Conservation (phyloP, 2,888 invertebrate species). For the Meandrusa payeni region DNA sequence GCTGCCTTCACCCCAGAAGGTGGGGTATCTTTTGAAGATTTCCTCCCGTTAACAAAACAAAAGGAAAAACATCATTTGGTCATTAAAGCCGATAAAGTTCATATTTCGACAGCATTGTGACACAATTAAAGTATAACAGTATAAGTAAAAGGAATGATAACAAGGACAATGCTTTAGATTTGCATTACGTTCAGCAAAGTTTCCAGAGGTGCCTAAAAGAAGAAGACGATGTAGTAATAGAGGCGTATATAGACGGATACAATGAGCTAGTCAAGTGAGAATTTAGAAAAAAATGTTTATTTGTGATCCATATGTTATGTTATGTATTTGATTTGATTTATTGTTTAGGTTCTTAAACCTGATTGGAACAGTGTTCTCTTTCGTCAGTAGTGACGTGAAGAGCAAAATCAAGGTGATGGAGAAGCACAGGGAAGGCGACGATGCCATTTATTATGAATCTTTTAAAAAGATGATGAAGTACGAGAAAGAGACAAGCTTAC, state of each 20-base stretch:
- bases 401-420: conserved; percentile 91
- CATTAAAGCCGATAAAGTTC: too few relatives aligned
- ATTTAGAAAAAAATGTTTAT: conserved; percentile 27
- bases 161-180: conserved; percentile 62
- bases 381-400: conserved; percentile 94
- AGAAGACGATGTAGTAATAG: conserved; percentile 86
- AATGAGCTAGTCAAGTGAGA: conserved; percentile 91
- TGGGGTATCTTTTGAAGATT: too few relatives aligned
- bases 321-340: conserved; percentile 29
- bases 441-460: conserved; percentile 82
- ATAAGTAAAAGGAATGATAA: conserved; percentile 74
- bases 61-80: too few relatives aligned
- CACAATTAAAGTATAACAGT: too few relatives aligned
- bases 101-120: too few relatives aligned
- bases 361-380: conserved; percentile 94
- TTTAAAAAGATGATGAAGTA: conserved; percentile 92
- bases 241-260: conserved; percentile 88
- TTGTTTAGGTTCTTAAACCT: conserved; percentile 90
- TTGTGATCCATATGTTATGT: conserved; percentile 48
- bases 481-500: conserved; percentile 86
- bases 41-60: too few relatives aligned
- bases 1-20: too few relatives aligned
- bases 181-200: conserved; percentile 77
- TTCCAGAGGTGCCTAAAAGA: conserved; percentile 84
- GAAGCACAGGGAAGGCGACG: conserved; percentile 77